Evolutionary conservation across 2,888 invertebrate genomes (phyloP).

Genomic region (Mythimna ferrago): DNA sequence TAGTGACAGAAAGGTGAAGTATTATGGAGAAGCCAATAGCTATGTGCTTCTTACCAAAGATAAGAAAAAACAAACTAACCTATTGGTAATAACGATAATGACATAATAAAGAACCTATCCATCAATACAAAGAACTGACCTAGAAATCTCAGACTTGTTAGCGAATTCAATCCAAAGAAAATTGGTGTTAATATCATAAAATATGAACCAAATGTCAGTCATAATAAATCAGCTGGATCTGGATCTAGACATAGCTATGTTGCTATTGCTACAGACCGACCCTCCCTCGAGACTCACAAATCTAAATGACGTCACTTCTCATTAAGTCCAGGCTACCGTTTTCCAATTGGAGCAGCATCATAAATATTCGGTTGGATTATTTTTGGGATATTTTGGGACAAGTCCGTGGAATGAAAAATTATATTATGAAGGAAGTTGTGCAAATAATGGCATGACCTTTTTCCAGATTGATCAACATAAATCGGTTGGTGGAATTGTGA

Average conservation of each 20-base stretch:
- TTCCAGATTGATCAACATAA: slow-evolving; percentile 5
- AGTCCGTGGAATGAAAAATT: background rate
- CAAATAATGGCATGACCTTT: background rate
- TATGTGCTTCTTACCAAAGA: background rate
- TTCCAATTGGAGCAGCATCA: slow-evolving; percentile 14
- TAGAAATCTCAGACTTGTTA: background rate
- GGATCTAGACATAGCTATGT: slow-evolving; percentile 11
- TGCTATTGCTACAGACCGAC: background rate
- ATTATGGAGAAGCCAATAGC: too few relatives aligned
- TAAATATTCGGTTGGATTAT: slow-evolving; percentile 22
- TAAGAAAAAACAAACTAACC: background rate
- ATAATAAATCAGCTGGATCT: slow-evolving; percentile 20
- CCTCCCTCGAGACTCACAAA: slow-evolving; percentile 24
- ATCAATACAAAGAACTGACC: background rate
- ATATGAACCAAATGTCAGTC: slow-evolving; percentile 35
- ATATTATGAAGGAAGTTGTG: slow-evolving; percentile 1
- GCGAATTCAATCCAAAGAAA: slow-evolving; percentile 1
- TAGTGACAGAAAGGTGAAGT: too few relatives aligned
- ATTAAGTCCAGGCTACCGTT: slow-evolving; percentile 29
- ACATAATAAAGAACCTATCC: background rate
- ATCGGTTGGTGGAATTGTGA: too few relatives aligned
- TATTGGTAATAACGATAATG: background rate
- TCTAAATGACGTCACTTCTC: slow-evolving; percentile 42
- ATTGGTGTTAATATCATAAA: slow-evolving; percentile 19
- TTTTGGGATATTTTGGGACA: slow-evolving; percentile 10